These are phyloP conservation scores for Liparis tanakae DNA, from an alignment of 2,797 vertebrate genomes.

Conservation along the genomic window DNA sequence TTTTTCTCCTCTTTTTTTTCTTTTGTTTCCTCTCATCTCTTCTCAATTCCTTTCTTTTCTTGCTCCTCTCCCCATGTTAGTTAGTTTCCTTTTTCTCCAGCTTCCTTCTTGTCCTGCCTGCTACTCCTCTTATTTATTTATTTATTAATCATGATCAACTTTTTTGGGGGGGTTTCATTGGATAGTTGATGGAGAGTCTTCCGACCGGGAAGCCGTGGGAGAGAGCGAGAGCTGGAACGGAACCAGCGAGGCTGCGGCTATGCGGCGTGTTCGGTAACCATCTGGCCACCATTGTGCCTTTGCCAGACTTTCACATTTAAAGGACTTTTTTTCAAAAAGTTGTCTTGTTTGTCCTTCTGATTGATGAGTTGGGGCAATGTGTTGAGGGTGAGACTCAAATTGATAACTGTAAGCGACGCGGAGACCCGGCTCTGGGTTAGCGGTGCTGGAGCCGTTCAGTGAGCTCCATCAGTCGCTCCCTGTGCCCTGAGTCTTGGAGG, in stretches of 20 bases:
- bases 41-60: background rate
- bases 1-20: too few species aligned
- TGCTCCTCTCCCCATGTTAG: background rate
- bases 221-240: background rate
- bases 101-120: background rate
- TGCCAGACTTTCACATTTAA: background rate
- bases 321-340: background rate
- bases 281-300: background rate
- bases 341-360: background rate
- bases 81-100: background rate
- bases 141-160: too few species aligned
- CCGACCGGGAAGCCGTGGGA: background rate
- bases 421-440: background rate
- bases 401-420: constrained; percentile 10
- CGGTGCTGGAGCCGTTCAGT: background rate
- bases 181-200: too few species aligned
- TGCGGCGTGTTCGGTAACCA: too few species aligned
- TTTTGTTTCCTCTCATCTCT: background rate
- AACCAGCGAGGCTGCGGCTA: background rate
- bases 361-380: background rate
- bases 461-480: background rate
- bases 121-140: background rate
- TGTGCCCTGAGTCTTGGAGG: constrained; percentile 8
- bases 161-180: background rate
- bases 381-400: background rate